Evolutionary conservation across 1,140 invertebrate genomes (phyloP), one percentile per base, ranked within the genome.

Genomic region (Lordiphosa stackelbergi): DNA sequence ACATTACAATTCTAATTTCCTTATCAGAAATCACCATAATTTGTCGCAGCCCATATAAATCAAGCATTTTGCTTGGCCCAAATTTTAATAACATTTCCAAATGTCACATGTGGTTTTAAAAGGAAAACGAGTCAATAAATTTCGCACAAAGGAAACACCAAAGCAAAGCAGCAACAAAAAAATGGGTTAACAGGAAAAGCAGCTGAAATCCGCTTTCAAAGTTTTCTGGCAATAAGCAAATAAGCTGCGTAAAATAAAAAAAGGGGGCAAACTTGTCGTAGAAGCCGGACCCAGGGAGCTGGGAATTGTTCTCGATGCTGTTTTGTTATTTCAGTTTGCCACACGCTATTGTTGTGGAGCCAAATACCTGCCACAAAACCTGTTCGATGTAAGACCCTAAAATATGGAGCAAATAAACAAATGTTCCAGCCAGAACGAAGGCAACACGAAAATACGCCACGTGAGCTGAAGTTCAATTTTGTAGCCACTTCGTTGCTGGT

Each of bases 351-450:
- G 53, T 61, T 37, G 46, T 47, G 52, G 37, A 34, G 45, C 65
- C 45, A 83, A 81, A 69, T 81, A 83, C 68, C 78, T 83, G 77
- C 68, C 72, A 75, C 77, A 72, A 73, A 71, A 81, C 66, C 77
- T 83, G 75, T 40, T 81, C 68, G 63, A 83, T 75, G 75, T 81
- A 83, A 81, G 72, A 71, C 69, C 68, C 69, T 83, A 84, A 83
- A 83, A 83, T 83, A 83, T 83, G 73, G 56, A 77, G 77, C 77
- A 83, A 83, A 83, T 83, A 83, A 83, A 83, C 77, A 83, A 83
- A 83, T 83, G 81, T 77, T 70, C 64, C 46, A 45, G 45, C 46
- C 56, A 62, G 51, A 40, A 11, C 60, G 53, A 64, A 61, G 60
- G 69, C 77, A 24, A 24, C 22, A 77, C 72, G 77, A 83, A 84